Evolutionary conservation across 2,113 vertebrate species (phyloP).

Genomic region (Geococcyx californianus): DNA sequence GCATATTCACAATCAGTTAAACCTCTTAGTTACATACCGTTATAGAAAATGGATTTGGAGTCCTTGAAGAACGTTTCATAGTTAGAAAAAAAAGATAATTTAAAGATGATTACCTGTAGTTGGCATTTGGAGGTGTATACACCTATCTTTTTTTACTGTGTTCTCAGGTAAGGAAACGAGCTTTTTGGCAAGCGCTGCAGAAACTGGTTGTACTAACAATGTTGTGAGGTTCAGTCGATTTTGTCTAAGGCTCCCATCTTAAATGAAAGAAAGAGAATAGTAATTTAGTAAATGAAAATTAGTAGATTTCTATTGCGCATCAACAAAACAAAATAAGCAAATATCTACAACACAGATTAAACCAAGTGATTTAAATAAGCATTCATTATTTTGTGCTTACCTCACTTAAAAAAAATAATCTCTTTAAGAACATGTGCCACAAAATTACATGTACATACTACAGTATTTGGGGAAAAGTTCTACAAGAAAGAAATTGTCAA

Average conservation of each 20-base stretch:
- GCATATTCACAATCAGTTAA: background rate
- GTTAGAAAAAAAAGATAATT: background rate
- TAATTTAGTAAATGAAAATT: background rate
- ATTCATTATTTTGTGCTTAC: background rate
- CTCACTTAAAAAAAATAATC: too few relatives aligned
- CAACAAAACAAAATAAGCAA: background rate
- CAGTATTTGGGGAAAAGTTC: background rate
- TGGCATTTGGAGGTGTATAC: conserved; percentile 77
- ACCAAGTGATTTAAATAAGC: background rate
- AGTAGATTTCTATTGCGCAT: background rate
- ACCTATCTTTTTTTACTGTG: conserved; percentile 49
- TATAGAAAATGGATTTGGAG: background rate
- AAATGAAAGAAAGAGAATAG: background rate
- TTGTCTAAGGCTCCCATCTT: conserved; percentile 79
- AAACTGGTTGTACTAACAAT: conserved; percentile 90
- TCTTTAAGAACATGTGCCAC: background rate
- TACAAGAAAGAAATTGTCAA: background rate
- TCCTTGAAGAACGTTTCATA: background rate
- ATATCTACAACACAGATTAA: background rate
- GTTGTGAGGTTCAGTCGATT: conserved; percentile 76
- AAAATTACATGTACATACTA: background rate
- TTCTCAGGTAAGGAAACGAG: conserved; percentile 71
- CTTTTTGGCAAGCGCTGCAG: conserved; percentile 79
- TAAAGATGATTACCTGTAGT: conserved; percentile 75
- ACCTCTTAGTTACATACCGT: background rate